phyloP scores from a whole-genome alignment of 2,113 vertebrate species.

The Pomatorhinus ruficollis region DNA sequence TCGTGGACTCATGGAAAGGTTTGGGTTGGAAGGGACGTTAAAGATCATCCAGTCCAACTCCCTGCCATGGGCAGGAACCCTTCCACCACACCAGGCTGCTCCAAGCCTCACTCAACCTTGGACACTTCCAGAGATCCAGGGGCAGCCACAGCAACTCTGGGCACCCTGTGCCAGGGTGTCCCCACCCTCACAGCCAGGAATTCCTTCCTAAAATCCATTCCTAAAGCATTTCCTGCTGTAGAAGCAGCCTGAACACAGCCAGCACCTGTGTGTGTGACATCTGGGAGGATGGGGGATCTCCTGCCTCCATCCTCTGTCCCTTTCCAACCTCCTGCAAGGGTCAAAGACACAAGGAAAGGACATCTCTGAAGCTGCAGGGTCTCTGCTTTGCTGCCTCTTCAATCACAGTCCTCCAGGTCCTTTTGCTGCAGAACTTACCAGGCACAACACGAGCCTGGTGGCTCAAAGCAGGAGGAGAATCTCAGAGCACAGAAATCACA shows the following conservation, averaged over 20 bases:
- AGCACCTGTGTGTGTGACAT: not conserved
- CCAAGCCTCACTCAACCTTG: not conserved
- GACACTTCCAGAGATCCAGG: not conserved
- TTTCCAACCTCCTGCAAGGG: not conserved
- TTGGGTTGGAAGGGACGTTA: not conserved
- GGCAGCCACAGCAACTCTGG: not conserved
- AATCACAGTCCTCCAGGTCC: not conserved
- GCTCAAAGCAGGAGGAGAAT: not conserved
- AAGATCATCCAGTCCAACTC: too few species aligned
- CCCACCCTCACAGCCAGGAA: not conserved
- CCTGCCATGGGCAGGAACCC: not conserved
- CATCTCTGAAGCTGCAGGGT: not conserved
- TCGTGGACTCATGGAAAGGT: not conserved
- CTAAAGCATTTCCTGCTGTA: not conserved
- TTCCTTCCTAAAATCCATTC: not conserved
- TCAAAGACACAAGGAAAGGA: not conserved
- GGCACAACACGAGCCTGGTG: not conserved
- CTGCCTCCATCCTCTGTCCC: not conserved
- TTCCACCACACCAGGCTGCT: fast-evolving
- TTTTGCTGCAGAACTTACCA: not conserved
- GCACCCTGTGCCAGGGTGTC: not conserved
- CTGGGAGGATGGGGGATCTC: not conserved
- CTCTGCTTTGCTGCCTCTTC: not conserved
- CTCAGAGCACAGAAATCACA: not conserved
- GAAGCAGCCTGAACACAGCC: not conserved